These are phyloP conservation scores for Heterodera schachtii DNA, from an alignment of 1,140 invertebrate species.

Conservation along the genomic window DNA sequence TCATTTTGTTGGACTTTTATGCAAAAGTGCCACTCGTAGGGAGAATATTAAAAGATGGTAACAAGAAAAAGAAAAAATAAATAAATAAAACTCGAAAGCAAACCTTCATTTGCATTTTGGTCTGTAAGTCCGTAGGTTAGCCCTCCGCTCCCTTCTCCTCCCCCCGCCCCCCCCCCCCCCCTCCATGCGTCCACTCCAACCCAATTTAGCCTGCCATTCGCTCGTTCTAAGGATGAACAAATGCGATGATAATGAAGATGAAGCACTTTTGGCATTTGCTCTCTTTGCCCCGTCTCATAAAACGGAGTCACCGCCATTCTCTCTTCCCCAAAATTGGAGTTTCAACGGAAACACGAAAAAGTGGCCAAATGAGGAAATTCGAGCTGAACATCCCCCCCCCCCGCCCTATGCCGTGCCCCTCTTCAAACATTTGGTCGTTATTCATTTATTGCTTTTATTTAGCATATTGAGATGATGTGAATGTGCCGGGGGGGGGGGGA, in stretches of 20 bases:
- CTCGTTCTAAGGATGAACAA: background rate
- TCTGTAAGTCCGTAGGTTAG: too few relatives aligned
- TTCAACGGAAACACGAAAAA: background rate
- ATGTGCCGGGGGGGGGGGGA: too few relatives aligned
- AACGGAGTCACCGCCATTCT: background rate
- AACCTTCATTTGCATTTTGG: too few relatives aligned
- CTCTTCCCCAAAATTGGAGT: background rate
- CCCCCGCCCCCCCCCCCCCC: background rate
- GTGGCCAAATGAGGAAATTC: background rate
- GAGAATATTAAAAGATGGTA: background rate
- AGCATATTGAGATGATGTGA: background rate
- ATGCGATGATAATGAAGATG: constrained; percentile 2
- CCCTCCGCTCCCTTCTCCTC: background rate
- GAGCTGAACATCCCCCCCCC: background rate
- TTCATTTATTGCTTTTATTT: background rate
- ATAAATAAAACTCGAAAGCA: background rate
- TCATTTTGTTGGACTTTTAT: background rate
- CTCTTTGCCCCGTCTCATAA: background rate
- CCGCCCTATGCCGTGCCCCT: background rate
- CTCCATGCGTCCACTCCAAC: too few relatives aligned
- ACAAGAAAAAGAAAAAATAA: background rate
- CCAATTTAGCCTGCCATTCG: background rate
- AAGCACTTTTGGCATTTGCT: background rate
- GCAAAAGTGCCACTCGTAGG: background rate
- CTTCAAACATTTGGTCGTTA: background rate